Base-by-base conservation (phyloP, 2,888 invertebrate genomes). In the Volucella zonaria region DNA sequence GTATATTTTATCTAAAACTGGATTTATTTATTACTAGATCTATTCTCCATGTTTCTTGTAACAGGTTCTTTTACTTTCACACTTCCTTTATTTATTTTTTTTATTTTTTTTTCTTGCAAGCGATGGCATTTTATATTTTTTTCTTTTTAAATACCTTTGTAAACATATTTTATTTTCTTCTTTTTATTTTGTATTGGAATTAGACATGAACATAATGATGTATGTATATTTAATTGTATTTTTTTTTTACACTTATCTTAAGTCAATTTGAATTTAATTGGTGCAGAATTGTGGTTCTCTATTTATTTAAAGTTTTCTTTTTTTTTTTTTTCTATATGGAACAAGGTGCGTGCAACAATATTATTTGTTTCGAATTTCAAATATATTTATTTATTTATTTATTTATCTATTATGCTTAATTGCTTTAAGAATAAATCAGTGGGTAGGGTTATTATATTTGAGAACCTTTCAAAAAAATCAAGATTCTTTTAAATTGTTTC, bases 1-100 rank as follows among this genome's bases (percentile, higher is more conserved):
- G 77, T 82, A 77, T 71, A 77, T 71, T 82, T 82, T 67, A 67
- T 82, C 82, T 82, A 77, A 71, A 71, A 77, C 47, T 73, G 71
- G 47, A 45, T 66, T 67, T 47, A 15, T 15, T 40, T 56, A 51
- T 40, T 31, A 58, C 49, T 61, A 15, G 40, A 18, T 45, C 11
- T 45, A 43, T 56, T 61, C 43, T 62, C 31, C 47, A 42, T 18
- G 23, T 47, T 62, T 49, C n/a, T 15, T 31, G 6, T 31, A 31
- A 31, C 31, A 31, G n/a, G 61, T 15, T 49, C 23, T 52, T 58
- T 15, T 31, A 18, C 4, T 52, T 61, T 51, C 4, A 38, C 15
- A 42, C 47, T 40, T 49, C 43, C 8, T 66, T 71, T 23, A 23
- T 23, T 23, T 23, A 23, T 23, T 23, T 23, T 1, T 1, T 18